These are phyloP conservation scores for Phymatocera aterrima DNA, from an alignment of 2,888 invertebrate genomes.

Conservation along the genomic window DNA sequence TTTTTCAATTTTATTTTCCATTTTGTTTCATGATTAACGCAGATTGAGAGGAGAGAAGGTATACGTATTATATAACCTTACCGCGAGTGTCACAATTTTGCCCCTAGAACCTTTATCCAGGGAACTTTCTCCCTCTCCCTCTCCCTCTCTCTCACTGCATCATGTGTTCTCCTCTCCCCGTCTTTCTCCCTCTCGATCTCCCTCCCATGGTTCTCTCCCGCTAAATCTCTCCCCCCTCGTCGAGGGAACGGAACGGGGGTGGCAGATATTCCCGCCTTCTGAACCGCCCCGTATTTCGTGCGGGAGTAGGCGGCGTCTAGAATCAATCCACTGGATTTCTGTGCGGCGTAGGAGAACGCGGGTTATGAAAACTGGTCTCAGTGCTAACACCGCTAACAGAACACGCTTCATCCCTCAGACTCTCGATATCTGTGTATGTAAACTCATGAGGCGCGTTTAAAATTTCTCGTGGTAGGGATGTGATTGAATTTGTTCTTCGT, in stretches of 20 bases:
- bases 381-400: not conserved
- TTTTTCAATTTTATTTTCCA: no score
- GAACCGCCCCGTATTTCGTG: slow-evolving; percentile 57
- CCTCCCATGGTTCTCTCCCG: slow-evolving; percentile 11
- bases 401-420: slow-evolving; percentile 30
- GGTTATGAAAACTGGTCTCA: slow-evolving; percentile 41
- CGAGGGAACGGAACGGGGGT: slow-evolving; percentile 16
- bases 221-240: not conserved
- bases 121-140: slow-evolving; percentile 50
- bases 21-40: not conserved
- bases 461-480: slow-evolving; percentile 25
- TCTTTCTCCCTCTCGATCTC: slow-evolving; percentile 11
- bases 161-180: slow-evolving; percentile 45
- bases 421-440: slow-evolving; percentile 28
- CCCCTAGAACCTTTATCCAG: slow-evolving; percentile 58
- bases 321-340: slow-evolving; percentile 60
- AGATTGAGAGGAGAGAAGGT: slow-evolving; percentile 63
- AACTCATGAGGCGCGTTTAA: not conserved
- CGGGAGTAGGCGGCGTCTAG: slow-evolving; percentile 57
- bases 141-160: slow-evolving; percentile 50
- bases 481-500: no score
- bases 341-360: slow-evolving; percentile 18
- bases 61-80: no score
- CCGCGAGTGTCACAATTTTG: slow-evolving; percentile 69
- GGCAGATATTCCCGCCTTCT: slow-evolving; percentile 59